A percentile compares a stretch with the other conserved stretches of the same genome.
These are phyloP conservation scores for Graptemys geographica DNA, from an alignment of 2,797 vertebrate genomes.

Conservation along the genomic window DNA sequence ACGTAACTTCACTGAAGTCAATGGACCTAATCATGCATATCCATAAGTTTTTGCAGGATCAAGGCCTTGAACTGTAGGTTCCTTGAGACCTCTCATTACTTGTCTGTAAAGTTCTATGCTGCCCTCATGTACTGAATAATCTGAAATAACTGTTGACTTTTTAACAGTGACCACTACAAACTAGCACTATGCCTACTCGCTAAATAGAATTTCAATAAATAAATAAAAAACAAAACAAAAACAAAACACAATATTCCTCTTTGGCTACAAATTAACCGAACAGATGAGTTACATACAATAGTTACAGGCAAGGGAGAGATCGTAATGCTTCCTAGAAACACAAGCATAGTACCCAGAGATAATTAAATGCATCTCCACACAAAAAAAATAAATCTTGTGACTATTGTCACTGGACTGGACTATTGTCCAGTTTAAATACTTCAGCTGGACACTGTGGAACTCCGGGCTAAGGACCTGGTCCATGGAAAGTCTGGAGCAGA, in stretches of 20 bases:
- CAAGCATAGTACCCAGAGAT: not conserved
- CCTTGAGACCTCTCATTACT: not conserved
- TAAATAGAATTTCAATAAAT: not conserved
- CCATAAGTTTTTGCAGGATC: not conserved
- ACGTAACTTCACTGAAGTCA: not conserved
- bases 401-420: not conserved
- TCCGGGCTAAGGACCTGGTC: not conserved
- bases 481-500: not conserved
- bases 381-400: fast-evolving
- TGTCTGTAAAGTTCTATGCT: not conserved
- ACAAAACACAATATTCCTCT: too few species aligned
- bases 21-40: fast-evolving
- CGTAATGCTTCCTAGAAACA: not conserved
- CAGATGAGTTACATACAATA: not conserved
- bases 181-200: not conserved
- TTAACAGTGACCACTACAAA: too few species aligned
- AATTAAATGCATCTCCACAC: fast-evolving
- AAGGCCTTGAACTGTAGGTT: fast-evolving
- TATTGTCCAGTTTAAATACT: not conserved
- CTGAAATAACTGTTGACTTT: too few species aligned
- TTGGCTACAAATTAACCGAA: not conserved
- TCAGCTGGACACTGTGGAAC: not conserved
- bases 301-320: fast-evolving
- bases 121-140: not conserved
- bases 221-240: not conserved